phyloP scores from a whole-genome alignment of 1,140 invertebrate species.

The Ceratosolen fusciceps region DNA sequence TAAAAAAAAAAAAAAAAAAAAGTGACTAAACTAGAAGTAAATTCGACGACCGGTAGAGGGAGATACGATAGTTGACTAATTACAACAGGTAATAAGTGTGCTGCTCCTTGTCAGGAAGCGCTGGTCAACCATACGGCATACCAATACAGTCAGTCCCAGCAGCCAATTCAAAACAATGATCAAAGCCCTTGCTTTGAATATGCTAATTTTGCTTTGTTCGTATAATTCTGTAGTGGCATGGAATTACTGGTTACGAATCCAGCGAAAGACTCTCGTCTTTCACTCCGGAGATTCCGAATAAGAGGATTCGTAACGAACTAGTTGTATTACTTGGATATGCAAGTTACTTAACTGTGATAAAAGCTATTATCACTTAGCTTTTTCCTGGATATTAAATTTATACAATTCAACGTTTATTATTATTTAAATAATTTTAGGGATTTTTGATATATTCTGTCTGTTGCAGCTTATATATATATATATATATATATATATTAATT shows the following conservation, averaged over 20 bases:
- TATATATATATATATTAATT: no score
- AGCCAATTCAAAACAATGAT: conserved; percentile 50
- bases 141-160: conserved; percentile 50
- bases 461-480: no score
- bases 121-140: conserved; percentile 60
- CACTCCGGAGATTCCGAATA: not conserved
- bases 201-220: conserved; percentile 59
- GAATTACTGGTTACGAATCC: not conserved
- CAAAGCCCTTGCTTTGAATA: conserved; percentile 63
- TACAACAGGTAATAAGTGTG: not conserved
- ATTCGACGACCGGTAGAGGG: no score
- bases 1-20: no score
- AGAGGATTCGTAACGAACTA: not conserved
- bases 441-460: no score
- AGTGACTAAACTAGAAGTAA: no score
- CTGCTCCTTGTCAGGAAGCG: conserved; percentile 36
- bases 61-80: no score
- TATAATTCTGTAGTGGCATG: conserved; percentile 18
- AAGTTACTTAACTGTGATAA: no score
- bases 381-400: no score
- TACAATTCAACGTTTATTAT: no score
- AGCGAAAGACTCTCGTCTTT: conserved; percentile 33
- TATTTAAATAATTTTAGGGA: no score
- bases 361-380: no score
- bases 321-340: not conserved